A percentile compares a stretch with the other conserved stretches of the same genome.
These are phyloP conservation scores for Sylvicapra grimmia DNA, from an alignment of 2,113 vertebrate species.

Conservation along the genomic window DNA sequence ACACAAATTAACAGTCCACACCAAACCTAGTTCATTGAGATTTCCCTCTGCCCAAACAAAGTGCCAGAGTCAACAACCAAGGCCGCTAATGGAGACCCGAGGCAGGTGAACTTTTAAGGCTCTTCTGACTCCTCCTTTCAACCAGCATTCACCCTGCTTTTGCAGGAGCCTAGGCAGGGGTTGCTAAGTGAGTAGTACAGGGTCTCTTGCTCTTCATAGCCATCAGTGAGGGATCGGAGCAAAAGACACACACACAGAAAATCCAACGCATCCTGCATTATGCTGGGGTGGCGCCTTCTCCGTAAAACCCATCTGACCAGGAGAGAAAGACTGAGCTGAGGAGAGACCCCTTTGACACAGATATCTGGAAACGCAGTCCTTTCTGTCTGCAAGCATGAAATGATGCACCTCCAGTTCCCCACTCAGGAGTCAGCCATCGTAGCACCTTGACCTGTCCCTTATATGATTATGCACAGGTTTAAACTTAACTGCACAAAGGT, in stretches of 20 bases:
- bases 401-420: neutral
- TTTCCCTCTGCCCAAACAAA: neutral
- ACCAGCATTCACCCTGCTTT: neutral
- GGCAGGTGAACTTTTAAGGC: neutral
- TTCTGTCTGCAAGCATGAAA: fast-evolving
- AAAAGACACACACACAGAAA: neutral
- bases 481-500: neutral
- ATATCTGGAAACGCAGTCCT: neutral
- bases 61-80: neutral
- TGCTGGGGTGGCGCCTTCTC: neutral
- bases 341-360: neutral
- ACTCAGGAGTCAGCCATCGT: fast-evolving
- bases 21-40: neutral
- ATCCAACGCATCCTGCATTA: fast-evolving
- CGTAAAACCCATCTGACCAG: too few species aligned
- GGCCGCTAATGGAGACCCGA: fast-evolving
- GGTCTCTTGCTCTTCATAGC: neutral
- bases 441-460: neutral
- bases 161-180: neutral
- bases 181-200: fast-evolving
- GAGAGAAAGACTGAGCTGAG: neutral
- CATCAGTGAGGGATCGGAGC: neutral
- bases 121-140: neutral
- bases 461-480: neutral
- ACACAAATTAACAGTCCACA: neutral